phyloP scores from a whole-genome alignment of 1,140 invertebrate genomes.

The Hydropsyche tenuis region DNA sequence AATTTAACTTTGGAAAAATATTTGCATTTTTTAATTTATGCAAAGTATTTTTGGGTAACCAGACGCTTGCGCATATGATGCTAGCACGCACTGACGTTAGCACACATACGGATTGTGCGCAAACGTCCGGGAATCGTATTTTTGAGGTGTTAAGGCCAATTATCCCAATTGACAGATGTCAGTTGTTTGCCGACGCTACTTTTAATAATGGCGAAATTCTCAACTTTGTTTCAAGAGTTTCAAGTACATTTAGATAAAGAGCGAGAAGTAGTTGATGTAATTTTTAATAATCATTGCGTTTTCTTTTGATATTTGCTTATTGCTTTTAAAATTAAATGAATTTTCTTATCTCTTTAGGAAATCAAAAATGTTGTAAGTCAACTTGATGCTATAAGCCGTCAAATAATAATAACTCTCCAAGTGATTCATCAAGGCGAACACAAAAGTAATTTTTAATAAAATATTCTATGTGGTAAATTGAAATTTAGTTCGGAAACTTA shows the following conservation, averaged over 20 bases:
- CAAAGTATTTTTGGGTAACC: no score
- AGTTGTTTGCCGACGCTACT: no score
- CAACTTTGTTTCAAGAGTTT: constrained; percentile 41
- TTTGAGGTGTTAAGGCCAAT: background rate
- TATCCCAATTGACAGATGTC: no score
- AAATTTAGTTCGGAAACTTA: background rate
- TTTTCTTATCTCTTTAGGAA: constrained; percentile 39
- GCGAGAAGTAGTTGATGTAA: constrained; percentile 43
- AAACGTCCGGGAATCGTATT: no score
- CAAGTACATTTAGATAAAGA: constrained; percentile 45
- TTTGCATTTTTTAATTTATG: no score
- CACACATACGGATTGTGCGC: no score
- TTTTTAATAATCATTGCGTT: background rate
- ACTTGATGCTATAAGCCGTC: constrained; percentile 33
- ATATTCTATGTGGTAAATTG: background rate
- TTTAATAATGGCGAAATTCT: constrained; percentile 44
- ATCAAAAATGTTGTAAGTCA: constrained; percentile 42
- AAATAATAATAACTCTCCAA: constrained; percentile 42
- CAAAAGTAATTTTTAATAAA: constrained; percentile 21
- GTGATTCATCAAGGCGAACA: constrained; percentile 41
- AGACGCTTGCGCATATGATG: no score
- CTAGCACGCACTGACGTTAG: no score
- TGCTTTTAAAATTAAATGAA: background rate
- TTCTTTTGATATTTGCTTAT: background rate
- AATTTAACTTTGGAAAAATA: no score